phyloP scores from a whole-genome alignment of 2,113 vertebrate genomes.

The Eudorcas thomsonii region DNA sequence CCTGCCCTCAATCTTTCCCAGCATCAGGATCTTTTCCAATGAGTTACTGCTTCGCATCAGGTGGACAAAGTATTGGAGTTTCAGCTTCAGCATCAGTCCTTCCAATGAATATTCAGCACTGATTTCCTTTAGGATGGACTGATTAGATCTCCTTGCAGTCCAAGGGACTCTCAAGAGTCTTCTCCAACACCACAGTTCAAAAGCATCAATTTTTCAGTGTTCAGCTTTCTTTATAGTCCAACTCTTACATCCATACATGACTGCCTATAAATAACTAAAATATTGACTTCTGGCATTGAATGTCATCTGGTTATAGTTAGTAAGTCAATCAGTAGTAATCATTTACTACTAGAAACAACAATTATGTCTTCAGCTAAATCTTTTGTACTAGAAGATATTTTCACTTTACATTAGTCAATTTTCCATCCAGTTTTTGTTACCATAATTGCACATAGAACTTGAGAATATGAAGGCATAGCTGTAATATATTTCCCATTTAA shows the following conservation, averaged over 20 bases:
- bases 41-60: accelerated
- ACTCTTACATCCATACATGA: not conserved
- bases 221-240: not conserved
- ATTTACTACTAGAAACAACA: not conserved
- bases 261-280: not conserved
- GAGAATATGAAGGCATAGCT: not conserved
- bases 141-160: not conserved
- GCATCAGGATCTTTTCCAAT: not conserved
- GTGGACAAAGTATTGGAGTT: not conserved
- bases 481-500: not conserved
- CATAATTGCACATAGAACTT: not conserved
- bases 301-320: not conserved
- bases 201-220: accelerated
- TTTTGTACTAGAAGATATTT: not conserved
- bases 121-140: not conserved
- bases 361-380: not conserved
- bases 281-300: not conserved
- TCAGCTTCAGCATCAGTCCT: not conserved
- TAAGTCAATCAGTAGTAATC: not conserved
- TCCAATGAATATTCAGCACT: not conserved
- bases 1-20: not conserved
- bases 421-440: not conserved
- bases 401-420: not conserved
- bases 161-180: not conserved
- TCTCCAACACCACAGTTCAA: not conserved